phyloP scores from a whole-genome alignment of 2,888 invertebrate species.

The Synanthedon andrenaeformis region DNA sequence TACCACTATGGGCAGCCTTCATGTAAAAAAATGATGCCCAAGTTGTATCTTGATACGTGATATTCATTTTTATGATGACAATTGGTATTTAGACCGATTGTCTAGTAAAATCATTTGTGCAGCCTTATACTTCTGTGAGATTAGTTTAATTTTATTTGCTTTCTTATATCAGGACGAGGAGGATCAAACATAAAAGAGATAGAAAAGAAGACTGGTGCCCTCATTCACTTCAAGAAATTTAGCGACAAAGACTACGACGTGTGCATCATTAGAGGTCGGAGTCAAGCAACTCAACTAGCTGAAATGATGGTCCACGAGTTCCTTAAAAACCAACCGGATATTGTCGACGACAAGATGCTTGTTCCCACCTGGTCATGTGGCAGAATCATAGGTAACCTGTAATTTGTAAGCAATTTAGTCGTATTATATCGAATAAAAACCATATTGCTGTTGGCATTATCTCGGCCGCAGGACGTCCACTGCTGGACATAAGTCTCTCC shows the following conservation, averaged over 20 bases:
- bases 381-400: slow-evolving; percentile 74
- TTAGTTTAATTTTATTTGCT: background rate
- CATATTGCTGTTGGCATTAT: no score
- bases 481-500: no score
- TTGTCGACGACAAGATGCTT: slow-evolving; percentile 74
- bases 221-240: slow-evolving; percentile 59
- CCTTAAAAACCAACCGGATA: slow-evolving; percentile 76
- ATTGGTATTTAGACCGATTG: no score
- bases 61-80: no score
- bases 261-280: slow-evolving; percentile 78
- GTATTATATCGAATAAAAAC: no score
- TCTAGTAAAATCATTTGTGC: no score
- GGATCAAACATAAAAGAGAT: slow-evolving; percentile 83
- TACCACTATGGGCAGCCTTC: no score
- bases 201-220: slow-evolving; percentile 78
- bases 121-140: no score
- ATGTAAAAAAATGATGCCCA: no score
- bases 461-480: no score
- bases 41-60: no score
- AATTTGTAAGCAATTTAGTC: background rate
- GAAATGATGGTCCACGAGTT: slow-evolving; percentile 76
- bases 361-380: slow-evolving; percentile 77
- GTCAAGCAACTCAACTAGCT: slow-evolving; percentile 77
- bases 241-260: slow-evolving; percentile 72
- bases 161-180: slow-evolving; percentile 65